These are phyloP conservation scores for Scaptomyza tumidula DNA, from an alignment of 2,888 invertebrate genomes.

Conservation along the genomic window DNA sequence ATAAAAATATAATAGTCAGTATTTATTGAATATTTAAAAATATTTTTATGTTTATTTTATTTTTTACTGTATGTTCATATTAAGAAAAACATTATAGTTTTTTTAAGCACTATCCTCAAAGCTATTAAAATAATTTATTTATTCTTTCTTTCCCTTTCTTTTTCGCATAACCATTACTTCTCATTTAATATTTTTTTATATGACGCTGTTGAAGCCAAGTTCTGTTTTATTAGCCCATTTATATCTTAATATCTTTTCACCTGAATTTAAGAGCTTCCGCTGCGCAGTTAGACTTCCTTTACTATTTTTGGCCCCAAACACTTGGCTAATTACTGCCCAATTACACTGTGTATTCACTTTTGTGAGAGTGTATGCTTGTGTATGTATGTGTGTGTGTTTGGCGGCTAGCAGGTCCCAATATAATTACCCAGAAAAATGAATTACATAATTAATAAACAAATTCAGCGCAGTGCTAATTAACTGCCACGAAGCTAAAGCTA, in stretches of 20 bases:
- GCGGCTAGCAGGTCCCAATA: conserved; percentile 61
- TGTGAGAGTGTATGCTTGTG: conserved; percentile 24
- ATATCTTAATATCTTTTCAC: conserved; percentile 35
- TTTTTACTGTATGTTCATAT: no score
- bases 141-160: no score
- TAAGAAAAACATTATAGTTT: no score
- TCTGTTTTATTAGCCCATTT: conserved; percentile 39
- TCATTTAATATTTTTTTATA: neutral
- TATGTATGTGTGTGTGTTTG: no score
- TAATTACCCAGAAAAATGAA: conserved; percentile 78
- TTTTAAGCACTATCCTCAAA: neutral
- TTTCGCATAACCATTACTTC: neutral
- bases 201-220: neutral
- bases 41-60: no score
- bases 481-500: conserved; percentile 28
- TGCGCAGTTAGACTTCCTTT: conserved; percentile 3
- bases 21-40: no score
- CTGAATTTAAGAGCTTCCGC: conserved; percentile 35
- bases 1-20: no score
- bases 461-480: conserved; percentile 75
- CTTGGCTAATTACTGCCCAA: conserved; percentile 73
- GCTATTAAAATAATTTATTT: neutral
- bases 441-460: conserved; percentile 80
- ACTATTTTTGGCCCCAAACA: conserved; percentile 27
- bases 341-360: conserved; percentile 65